These are phyloP conservation scores for Eriosoma lanigerum DNA, from an alignment of 1,140 invertebrate species.

Conservation along the genomic window DNA sequence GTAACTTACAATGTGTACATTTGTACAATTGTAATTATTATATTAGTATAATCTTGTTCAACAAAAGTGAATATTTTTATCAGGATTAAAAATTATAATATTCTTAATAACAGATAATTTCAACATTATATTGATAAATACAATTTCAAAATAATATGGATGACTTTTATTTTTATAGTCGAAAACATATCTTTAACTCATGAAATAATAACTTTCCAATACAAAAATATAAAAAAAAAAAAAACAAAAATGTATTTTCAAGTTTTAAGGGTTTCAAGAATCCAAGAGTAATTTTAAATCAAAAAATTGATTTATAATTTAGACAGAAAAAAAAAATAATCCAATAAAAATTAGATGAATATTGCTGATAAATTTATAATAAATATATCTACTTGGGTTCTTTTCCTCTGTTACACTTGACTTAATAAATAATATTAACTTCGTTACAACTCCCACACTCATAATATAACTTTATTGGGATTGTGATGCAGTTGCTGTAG, in stretches of 20 bases:
- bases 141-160: background rate
- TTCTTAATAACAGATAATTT: too few species aligned
- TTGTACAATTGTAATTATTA: too few species aligned
- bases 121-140: background rate
- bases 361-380: slow-evolving; percentile 37
- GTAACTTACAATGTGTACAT: too few species aligned
- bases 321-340: slow-evolving; percentile 33
- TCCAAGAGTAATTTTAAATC: slow-evolving; percentile 35
- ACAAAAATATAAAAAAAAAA: slow-evolving; percentile 48
- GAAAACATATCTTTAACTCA: background rate
- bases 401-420: slow-evolving; percentile 37
- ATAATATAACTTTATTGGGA: slow-evolving; percentile 23
- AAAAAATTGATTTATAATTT: slow-evolving; percentile 28
- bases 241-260: slow-evolving; percentile 29
- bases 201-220: slow-evolving; percentile 29
- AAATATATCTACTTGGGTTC: slow-evolving; percentile 30
- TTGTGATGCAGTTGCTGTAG: slow-evolving; percentile 3
- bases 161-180: slow-evolving; percentile 14
- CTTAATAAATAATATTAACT: slow-evolving; percentile 39
- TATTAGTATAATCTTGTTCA: too few species aligned
- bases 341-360: slow-evolving; percentile 28
- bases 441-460: slow-evolving; percentile 2
- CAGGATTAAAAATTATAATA: too few species aligned
- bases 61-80: too few species aligned
- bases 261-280: slow-evolving; percentile 33